Conservation (phyloP, 1,140 invertebrate species). For the Drosophila quadrilineata region DNA sequence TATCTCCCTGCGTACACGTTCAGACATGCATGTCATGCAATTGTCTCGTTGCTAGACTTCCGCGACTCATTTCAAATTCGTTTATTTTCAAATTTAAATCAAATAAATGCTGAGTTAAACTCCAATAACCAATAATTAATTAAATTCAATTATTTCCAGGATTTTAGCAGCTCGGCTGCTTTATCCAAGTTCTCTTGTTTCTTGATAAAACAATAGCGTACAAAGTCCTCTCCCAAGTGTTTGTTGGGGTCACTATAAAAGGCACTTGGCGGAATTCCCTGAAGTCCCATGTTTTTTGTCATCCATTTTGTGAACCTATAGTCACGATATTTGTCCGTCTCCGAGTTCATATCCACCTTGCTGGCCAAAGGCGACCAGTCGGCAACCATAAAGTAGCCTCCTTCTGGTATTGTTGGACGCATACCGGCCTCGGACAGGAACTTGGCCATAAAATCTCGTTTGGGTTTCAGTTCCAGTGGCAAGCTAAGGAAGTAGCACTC, state of each 20-base stretch:
- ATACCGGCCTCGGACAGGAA: conserved; percentile 91
- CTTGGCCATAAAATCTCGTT: conserved; percentile 92
- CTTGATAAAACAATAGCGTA: conserved; percentile 97
- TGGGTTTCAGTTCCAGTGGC: conserved; percentile 89
- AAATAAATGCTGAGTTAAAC: neutral
- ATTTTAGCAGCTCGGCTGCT: conserved; percentile 85
- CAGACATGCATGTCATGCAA: conserved; percentile 15
- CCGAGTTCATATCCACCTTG: conserved; percentile 85
- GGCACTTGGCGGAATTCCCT: conserved; percentile 96
- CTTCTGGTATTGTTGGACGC: conserved; percentile 95
- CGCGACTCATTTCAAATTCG: conserved; percentile 18
- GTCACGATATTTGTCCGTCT: conserved; percentile 89
- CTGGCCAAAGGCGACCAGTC: conserved; percentile 91
- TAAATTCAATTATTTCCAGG: conserved; percentile 82
- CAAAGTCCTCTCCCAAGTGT: conserved; percentile 91
- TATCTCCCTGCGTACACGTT: conserved; percentile 33
- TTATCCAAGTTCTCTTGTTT: conserved; percentile 89
- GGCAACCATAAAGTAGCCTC: conserved; percentile 98
- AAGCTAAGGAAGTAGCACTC: conserved; percentile 94
- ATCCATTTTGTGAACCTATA: conserved; percentile 98
- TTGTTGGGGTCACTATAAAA: conserved; percentile 95
- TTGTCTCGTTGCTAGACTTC: neutral
- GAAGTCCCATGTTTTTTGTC: conserved; percentile 94
- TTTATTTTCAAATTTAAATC: conserved; percentile 45
- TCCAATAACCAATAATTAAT: conserved; percentile 1